Percentiles rank a stretch among this genome's conserved stretches.
Evolutionary conservation across 2,113 vertebrate species (phyloP).

Genomic region (Balaenoptera acutorostrata): DNA sequence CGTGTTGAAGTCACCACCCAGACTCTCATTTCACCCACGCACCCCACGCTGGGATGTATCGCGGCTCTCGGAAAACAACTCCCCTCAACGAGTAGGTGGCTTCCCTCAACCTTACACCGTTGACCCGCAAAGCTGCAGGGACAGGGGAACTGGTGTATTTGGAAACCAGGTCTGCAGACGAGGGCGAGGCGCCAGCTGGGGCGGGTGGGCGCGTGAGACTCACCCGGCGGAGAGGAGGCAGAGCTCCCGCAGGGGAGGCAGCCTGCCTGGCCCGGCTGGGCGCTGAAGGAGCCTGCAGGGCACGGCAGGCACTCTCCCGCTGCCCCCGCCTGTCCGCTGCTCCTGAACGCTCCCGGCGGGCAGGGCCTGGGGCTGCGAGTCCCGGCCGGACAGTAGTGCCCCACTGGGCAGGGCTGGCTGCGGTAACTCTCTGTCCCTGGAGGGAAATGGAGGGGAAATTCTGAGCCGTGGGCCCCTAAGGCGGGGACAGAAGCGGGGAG

Average conservation of each 20-base stretch:
- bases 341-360: slow-evolving; percentile 86
- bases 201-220: not conserved
- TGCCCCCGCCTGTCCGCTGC: slow-evolving; percentile 69
- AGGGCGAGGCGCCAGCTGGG: not conserved
- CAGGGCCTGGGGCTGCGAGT: slow-evolving; percentile 83
- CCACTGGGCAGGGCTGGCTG: slow-evolving; percentile 82
- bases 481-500: not conserved
- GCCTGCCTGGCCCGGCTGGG: slow-evolving; percentile 84
- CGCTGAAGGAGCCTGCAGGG: slow-evolving; percentile 88
- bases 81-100: not conserved
- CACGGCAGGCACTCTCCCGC: slow-evolving; percentile 85
- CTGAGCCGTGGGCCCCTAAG: not conserved
- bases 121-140: not conserved
- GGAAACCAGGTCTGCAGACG: not conserved
- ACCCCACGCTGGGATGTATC: not conserved
- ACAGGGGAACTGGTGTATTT: not conserved
- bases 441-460: not conserved
- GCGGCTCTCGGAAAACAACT: not conserved
- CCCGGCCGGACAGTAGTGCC: slow-evolving; percentile 85
- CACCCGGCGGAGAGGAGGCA: slow-evolving; percentile 87
- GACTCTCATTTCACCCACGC: not conserved
- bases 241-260: slow-evolving; percentile 93
- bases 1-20: not conserved
- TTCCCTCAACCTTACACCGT: not conserved
- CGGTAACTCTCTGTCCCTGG: slow-evolving; percentile 85